A percentile compares a stretch with the other conserved stretches of the same genome.
These are phyloP conservation scores for Azemiops feae DNA, from an alignment of 2,113 vertebrate species.

Conservation along the genomic window DNA sequence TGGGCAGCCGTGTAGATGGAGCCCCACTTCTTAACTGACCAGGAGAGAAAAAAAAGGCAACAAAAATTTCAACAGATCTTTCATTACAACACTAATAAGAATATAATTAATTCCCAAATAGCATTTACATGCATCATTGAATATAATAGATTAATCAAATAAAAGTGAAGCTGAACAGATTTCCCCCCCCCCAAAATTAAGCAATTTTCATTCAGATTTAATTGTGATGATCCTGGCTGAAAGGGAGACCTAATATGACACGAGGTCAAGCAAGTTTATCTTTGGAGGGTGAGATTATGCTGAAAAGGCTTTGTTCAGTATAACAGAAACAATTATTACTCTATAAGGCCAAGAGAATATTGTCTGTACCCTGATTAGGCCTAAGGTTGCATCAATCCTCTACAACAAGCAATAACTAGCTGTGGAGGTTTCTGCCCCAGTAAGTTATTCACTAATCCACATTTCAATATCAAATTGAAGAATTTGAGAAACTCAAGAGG, in stretches of 20 bases:
- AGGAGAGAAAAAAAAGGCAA: neutral
- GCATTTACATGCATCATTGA: neutral
- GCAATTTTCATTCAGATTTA: neutral
- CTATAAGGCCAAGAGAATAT: neutral
- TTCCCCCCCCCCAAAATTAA: neutral
- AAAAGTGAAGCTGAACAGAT: neutral
- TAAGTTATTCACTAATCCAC: neutral
- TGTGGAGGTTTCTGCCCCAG: neutral
- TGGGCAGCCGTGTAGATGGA: slow-evolving; percentile 89
- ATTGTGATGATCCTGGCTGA: neutral
- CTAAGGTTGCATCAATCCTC: neutral
- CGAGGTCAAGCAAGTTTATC: neutral
- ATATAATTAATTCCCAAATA: neutral
- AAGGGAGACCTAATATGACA: neutral
- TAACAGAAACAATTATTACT: neutral
- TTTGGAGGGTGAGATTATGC: neutral
- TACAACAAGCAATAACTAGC: neutral
- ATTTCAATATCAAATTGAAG: neutral
- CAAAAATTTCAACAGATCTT: slow-evolving; percentile 40
- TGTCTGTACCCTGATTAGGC: neutral
- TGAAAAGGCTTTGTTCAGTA: neutral
- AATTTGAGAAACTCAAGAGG: neutral
- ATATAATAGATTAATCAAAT: neutral
- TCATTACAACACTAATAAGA: neutral
- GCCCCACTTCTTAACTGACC: slow-evolving; percentile 83